These are phyloP conservation scores for Manis pentadactyla DNA, from an alignment of 2,797 vertebrate species.

Conservation along the genomic window DNA sequence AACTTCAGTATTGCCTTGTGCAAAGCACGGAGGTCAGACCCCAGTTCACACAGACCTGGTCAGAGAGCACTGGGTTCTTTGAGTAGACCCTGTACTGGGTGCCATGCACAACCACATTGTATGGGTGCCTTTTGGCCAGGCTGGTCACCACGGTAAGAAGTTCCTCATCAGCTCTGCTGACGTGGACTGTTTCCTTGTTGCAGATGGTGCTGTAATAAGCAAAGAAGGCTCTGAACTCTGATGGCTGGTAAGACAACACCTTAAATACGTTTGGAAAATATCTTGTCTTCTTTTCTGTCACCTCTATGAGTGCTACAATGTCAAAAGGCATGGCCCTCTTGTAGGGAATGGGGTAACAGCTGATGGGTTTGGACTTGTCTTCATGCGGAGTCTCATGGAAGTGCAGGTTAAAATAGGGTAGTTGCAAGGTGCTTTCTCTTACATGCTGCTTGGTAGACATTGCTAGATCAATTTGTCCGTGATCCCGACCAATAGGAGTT, in stretches of 20 bases:
- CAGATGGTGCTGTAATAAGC: too few species aligned
- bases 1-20: too few species aligned
- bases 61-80: conserved; percentile 90
- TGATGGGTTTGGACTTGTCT: too few species aligned
- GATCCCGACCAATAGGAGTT: not conserved
- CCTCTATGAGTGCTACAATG: too few species aligned
- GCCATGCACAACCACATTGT: conserved; percentile 92
- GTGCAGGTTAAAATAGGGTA: not conserved
- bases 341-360: too few species aligned
- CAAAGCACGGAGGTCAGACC: too few species aligned
- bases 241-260: too few species aligned
- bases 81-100: conserved; percentile 92
- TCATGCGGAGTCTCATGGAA: too few species aligned
- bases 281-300: too few species aligned
- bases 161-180: conserved; percentile 93
- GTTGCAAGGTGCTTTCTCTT: not conserved
- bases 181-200: conserved; percentile 83
- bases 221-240: too few species aligned
- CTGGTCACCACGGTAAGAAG: conserved; percentile 93
- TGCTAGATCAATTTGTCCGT: not conserved
- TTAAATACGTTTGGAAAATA: too few species aligned
- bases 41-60: conserved; percentile 88
- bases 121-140: conserved; percentile 90
- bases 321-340: too few species aligned
- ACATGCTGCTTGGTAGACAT: not conserved